Base-by-base conservation (phyloP, 2,797 vertebrate species). In the Enteromius fasciolatus region DNA sequence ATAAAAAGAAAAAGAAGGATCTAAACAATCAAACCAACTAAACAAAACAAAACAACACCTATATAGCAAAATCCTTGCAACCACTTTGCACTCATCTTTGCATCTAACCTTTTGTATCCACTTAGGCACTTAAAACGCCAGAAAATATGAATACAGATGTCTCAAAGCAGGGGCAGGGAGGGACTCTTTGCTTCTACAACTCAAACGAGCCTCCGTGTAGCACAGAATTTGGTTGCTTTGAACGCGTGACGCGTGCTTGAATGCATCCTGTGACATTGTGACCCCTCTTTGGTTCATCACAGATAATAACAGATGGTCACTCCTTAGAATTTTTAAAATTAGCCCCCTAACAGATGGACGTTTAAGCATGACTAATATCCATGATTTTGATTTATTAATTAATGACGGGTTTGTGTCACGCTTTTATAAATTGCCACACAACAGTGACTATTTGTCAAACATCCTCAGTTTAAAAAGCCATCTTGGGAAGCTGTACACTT, bases 341-440 rank as follows among this genome's bases (percentile, higher is more conserved):
- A 66, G 48, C 50, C 18, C 74, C 73, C 44, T 70, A 79, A 78
- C 69, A 54, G 75, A 81, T 73, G 69, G 67, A 50, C 57, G 5
- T 75, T 78, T 63, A 59, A 78, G 79, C 63, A 44, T 78, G 68
- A 83, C 69, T 73, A 82, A 83, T 67, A 57, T 23, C 67, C n/a
- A 14, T 50, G 48, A 81, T 78, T 80, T 68, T 72, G 59, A 67
- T 66, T 78, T 84, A 39, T 66, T 84, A 83, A 86, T 78, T 69
- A 77, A 73, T 46, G 46, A 74, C 52, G 48, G 68, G 25, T 33
- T 85, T 79, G 46, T 83, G 81, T 77, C 70, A 28, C 48, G 66
- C 48, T 79, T 83, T 78, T 61, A 77, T 57, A 28, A 83, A 72
- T 59, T 59, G 68, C 48, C 70, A 77, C 52, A 75, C 76, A 64